A percentile compares a stretch with the other conserved stretches of the same genome.
These are phyloP conservation scores for Diabrotica balteata DNA, from an alignment of 2,888 invertebrate species.

Conservation along the genomic window DNA sequence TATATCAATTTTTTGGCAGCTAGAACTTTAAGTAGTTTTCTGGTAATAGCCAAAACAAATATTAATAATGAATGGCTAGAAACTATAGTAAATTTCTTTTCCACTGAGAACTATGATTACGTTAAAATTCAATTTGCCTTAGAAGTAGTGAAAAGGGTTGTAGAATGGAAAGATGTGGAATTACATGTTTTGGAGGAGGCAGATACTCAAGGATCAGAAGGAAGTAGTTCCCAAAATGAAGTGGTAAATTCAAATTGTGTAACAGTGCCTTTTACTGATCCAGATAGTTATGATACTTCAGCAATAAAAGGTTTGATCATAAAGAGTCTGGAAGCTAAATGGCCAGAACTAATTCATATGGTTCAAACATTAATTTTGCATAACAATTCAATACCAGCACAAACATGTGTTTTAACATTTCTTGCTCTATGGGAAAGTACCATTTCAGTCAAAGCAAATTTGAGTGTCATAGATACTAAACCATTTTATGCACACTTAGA, in stretches of 20 bases:
- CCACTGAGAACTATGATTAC: slow-evolving; percentile 70
- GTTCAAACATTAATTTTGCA: slow-evolving; percentile 68
- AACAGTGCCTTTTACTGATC: slow-evolving; percentile 73
- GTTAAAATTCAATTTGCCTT: slow-evolving; percentile 82
- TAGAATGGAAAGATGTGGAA: slow-evolving; percentile 87
- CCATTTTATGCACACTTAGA: slow-evolving; percentile 87
- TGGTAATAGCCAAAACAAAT: slow-evolving; percentile 83
- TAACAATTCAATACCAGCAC: slow-evolving; percentile 69
- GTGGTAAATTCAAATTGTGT: slow-evolving; percentile 60
- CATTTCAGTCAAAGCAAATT: slow-evolving; percentile 88
- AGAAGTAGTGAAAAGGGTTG: slow-evolving; percentile 84
- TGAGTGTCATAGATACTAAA: slow-evolving; percentile 87
- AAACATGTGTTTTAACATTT: slow-evolving; percentile 81
- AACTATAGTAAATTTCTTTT: slow-evolving; percentile 76
- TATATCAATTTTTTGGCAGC: slow-evolving; percentile 83
- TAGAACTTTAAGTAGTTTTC: slow-evolving; percentile 80
- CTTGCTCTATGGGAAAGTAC: slow-evolving; percentile 88
- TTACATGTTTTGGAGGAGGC: slow-evolving; percentile 80
- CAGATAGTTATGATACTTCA: slow-evolving; percentile 85
- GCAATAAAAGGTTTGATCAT: slow-evolving; percentile 86
- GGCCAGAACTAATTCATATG: slow-evolving; percentile 80
- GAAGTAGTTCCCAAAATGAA: slow-evolving; percentile 45
- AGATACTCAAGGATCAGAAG: slow-evolving; percentile 52
- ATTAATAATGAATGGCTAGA: slow-evolving; percentile 83
- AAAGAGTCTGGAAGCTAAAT: slow-evolving; percentile 83